These are phyloP conservation scores for Heliconius hewitsoni DNA, from an alignment of 1,140 invertebrate species.

Conservation along the genomic window DNA sequence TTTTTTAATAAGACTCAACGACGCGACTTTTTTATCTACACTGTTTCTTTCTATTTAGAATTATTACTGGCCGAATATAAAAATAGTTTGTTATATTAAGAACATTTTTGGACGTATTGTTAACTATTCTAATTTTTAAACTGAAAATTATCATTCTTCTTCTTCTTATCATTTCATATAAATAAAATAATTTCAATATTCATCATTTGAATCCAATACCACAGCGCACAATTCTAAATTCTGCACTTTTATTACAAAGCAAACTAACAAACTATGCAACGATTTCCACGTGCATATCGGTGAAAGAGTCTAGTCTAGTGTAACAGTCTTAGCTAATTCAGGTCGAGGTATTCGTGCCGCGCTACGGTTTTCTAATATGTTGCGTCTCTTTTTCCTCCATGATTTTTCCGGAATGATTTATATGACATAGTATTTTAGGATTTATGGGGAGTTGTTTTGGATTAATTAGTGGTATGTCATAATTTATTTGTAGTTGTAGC, in stretches of 20 bases:
- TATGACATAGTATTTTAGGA: not conserved
- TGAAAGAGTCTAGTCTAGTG: not conserved
- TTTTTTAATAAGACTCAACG: too few species aligned
- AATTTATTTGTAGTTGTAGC: too few species aligned
- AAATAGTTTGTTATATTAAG: too few species aligned
- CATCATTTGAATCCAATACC: too few species aligned
- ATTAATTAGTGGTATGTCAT: not conserved
- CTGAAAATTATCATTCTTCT: too few species aligned
- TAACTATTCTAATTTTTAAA: too few species aligned
- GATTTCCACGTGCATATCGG: not conserved
- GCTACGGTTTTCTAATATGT: slow-evolving; percentile 15
- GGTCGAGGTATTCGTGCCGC: slow-evolving; percentile 13
- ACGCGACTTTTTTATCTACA: too few species aligned
- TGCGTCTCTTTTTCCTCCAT: slow-evolving; percentile 10
- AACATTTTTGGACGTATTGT: too few species aligned
- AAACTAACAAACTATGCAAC: not conserved
- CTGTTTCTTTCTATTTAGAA: too few species aligned
- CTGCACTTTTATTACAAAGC: not conserved
- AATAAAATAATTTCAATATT: too few species aligned
- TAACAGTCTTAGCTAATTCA: slow-evolving; percentile 24
- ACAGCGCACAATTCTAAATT: not conserved
- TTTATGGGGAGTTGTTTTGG: not conserved
- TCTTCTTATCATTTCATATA: too few species aligned
- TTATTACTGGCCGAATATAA: too few species aligned
- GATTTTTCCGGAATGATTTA: slow-evolving; percentile 10